A percentile compares a stretch with the other conserved stretches of the same genome.
phyloP scores from a whole-genome alignment of 2,113 vertebrate species.

The Ochotona princeps region DNA sequence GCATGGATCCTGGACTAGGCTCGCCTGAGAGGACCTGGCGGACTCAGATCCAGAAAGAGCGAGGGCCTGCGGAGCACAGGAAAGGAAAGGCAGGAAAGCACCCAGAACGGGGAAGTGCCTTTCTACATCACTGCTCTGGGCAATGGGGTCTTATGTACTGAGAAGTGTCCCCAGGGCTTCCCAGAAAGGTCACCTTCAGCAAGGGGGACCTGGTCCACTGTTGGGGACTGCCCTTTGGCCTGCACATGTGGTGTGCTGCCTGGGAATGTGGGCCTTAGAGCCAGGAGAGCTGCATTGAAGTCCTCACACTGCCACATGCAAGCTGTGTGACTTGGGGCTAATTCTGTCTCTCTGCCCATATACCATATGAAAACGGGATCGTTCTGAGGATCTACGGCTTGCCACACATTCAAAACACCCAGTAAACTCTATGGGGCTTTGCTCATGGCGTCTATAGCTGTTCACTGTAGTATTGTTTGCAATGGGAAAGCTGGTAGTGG shows the following conservation, averaged over 20 bases:
- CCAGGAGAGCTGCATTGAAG: neutral
- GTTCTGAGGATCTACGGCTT: constrained; percentile 21
- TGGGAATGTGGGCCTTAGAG: neutral
- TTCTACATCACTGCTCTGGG: neutral
- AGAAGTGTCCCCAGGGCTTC: neutral
- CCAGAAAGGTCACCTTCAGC: neutral
- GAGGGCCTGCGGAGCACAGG: neutral
- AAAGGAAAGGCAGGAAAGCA: neutral
- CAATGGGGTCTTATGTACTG: neutral
- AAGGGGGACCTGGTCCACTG: neutral
- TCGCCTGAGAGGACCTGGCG: neutral
- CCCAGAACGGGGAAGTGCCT: neutral
- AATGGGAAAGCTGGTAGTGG: neutral
- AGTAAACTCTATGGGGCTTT: neutral
- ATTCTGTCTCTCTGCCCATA: neutral
- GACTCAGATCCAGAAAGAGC: neutral
- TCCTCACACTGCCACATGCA: neutral
- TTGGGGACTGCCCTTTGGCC: too few relatives aligned
- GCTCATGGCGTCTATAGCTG: neutral
- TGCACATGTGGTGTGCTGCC: neutral
- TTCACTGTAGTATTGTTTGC: neutral
- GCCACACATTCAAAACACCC: neutral
- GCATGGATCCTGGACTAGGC: neutral
- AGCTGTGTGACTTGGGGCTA: neutral
- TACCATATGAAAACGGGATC: neutral